phyloP scores from a whole-genome alignment of 2,797 vertebrate genomes.

The Orientallactaga sibirica region DNA sequence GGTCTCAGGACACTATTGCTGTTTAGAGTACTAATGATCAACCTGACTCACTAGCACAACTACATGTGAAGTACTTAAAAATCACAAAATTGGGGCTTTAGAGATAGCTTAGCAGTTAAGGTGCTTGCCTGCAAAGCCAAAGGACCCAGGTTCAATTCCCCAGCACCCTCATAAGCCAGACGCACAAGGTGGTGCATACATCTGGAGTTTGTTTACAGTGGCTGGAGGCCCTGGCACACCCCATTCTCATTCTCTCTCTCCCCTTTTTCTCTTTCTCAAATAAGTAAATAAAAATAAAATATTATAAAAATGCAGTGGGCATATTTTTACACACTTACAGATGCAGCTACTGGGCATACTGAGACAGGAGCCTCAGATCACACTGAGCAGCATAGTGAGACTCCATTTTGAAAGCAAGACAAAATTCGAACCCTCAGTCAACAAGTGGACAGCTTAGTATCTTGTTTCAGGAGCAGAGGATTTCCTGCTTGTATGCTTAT shows the following conservation, averaged over 20 bases:
- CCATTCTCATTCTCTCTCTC: no score
- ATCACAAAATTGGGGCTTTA: not conserved
- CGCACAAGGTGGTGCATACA: no score
- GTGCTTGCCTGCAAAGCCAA: no score
- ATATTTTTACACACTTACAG: not conserved
- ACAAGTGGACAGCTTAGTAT: not conserved
- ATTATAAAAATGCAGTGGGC: not conserved
- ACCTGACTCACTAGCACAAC: not conserved
- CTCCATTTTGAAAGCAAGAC: not conserved
- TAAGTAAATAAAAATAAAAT: no score
- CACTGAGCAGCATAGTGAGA: not conserved
- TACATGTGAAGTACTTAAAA: constrained; percentile 38
- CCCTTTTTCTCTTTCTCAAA: no score
- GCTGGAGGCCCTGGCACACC: no score
- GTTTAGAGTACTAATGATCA: not conserved
- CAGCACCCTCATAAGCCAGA: no score
- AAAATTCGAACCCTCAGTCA: not conserved
- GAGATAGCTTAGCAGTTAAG: not conserved
- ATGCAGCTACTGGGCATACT: not conserved
- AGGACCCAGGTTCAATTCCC: no score
- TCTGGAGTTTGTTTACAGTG: no score
- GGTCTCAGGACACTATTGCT: not conserved
- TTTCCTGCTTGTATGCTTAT: not conserved
- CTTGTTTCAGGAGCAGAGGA: not conserved
- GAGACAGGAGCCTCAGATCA: no score